Evolutionary conservation across 2,797 vertebrate genomes (phyloP).

Genomic region (Chaenodraco wilsoni): DNA sequence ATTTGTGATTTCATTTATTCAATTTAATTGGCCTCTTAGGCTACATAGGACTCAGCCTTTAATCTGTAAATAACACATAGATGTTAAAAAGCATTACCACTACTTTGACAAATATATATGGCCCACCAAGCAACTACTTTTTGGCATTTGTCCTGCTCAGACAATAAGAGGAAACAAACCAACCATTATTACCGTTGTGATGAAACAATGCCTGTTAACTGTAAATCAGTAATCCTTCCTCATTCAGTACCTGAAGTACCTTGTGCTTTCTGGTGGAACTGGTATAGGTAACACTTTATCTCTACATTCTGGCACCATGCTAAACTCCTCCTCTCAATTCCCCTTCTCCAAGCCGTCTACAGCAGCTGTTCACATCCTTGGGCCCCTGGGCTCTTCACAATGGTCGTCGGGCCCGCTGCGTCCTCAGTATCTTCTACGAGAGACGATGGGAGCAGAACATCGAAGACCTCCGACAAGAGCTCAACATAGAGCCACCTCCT

Average conservation of each 20-base stretch:
- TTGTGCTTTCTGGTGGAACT: background rate
- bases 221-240: slow-evolving; percentile 34
- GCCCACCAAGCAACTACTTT: background rate
- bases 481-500: slow-evolving; percentile 86
- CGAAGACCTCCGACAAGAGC: slow-evolving; percentile 87
- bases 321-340: background rate
- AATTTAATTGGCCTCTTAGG: too few relatives aligned
- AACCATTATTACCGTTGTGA: fast-evolving
- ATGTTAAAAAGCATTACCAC: background rate
- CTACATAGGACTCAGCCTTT: background rate
- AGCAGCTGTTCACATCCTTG: slow-evolving; percentile 83
- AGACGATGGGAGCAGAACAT: slow-evolving; percentile 93
- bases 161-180: background rate
- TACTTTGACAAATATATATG: background rate
- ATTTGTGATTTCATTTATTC: too few relatives aligned
- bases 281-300: background rate
- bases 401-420: slow-evolving; percentile 82
- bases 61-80: background rate
- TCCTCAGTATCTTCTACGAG: slow-evolving; percentile 93
- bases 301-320: background rate
- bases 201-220: background rate
- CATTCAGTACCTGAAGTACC: slow-evolving; percentile 15
- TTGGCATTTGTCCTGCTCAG: background rate
- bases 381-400: slow-evolving; percentile 91
- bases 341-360: slow-evolving; percentile 80